Percentiles rank a stretch among this genome's conserved stretches.
phyloP scores from a whole-genome alignment of 1,140 invertebrate species.

The Adelges cooleyi region DNA sequence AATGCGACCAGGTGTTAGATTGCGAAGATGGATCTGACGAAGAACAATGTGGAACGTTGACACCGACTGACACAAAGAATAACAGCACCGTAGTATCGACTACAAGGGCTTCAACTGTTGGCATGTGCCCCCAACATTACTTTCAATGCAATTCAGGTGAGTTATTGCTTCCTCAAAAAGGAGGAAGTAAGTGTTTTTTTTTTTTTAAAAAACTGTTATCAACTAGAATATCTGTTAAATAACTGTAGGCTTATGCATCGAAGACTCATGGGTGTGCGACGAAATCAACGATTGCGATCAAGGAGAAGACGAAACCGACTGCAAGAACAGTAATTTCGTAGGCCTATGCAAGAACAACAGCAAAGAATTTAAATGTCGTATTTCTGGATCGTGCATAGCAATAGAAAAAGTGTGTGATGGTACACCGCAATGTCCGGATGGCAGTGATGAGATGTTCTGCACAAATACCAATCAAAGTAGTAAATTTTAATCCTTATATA shows the following conservation, averaged over 20 bases:
- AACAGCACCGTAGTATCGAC: neutral
- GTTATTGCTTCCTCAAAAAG: slow-evolving; percentile 16
- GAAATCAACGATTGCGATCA: slow-evolving; percentile 47
- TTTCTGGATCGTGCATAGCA: slow-evolving; percentile 58
- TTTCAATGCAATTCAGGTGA: slow-evolving; percentile 18
- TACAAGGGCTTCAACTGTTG: slow-evolving; percentile 10
- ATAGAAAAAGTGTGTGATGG: slow-evolving; percentile 52
- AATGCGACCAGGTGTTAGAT: slow-evolving; percentile 57
- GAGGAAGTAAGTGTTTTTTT: neutral
- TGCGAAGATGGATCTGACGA: slow-evolving; percentile 72
- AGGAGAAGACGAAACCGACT: slow-evolving; percentile 50
- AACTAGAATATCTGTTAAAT: slow-evolving; percentile 14
- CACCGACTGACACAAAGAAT: slow-evolving; percentile 27
- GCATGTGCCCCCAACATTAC: slow-evolving; percentile 3
- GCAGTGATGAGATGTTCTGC: slow-evolving; percentile 59
- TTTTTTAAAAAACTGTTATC: slow-evolving; percentile 29
- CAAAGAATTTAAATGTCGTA: slow-evolving; percentile 52
- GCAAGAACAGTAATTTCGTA: slow-evolving; percentile 29
- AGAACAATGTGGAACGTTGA: slow-evolving; percentile 46
- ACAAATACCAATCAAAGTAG: slow-evolving; percentile 28
- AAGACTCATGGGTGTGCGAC: slow-evolving; percentile 62
- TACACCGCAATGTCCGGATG: slow-evolving; percentile 59
- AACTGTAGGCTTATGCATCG: slow-evolving; percentile 54
- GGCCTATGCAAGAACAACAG: slow-evolving; percentile 29
- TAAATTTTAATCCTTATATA: neutral